Conservation (phyloP, 2,888 invertebrate species). For the Dryocosmus kuriphilus region DNA sequence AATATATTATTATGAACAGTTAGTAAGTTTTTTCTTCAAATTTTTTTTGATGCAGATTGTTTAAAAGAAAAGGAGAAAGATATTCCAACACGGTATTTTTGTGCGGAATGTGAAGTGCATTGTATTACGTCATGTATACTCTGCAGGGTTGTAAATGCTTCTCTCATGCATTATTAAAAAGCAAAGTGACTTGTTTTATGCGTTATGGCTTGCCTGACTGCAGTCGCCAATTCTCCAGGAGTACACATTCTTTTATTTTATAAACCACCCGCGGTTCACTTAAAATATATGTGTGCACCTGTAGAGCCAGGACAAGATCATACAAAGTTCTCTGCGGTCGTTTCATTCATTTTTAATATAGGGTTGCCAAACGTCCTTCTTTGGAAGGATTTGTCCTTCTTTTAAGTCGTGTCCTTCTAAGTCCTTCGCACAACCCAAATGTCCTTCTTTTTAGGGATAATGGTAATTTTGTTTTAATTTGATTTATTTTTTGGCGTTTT, state of each 20-base stretch:
- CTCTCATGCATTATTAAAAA: slow-evolving; percentile 73
- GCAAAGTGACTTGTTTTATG: slow-evolving; percentile 68
- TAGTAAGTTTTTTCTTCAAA: no score
- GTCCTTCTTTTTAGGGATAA: no score
- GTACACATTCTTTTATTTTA: neutral
- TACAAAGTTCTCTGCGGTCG: neutral
- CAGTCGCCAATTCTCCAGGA: slow-evolving; percentile 40
- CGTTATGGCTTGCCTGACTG: slow-evolving; percentile 62
- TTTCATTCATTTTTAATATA: no score
- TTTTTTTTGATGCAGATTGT: neutral
- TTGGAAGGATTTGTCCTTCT: no score
- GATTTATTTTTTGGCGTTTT: no score
- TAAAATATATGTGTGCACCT: neutral
- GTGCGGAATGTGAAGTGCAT: neutral
- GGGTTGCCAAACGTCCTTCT: no score
- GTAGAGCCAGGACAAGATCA: neutral
- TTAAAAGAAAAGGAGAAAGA: neutral
- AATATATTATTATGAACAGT: no score
- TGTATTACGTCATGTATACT: neutral
- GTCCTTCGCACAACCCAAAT: no score
- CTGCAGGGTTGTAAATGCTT: neutral
- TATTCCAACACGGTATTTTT: neutral
- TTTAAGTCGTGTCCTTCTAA: no score
- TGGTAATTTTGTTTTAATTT: no score
- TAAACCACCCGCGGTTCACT: neutral